phyloP scores from a whole-genome alignment of 2,797 vertebrate genomes.

The Paguma larvata region DNA sequence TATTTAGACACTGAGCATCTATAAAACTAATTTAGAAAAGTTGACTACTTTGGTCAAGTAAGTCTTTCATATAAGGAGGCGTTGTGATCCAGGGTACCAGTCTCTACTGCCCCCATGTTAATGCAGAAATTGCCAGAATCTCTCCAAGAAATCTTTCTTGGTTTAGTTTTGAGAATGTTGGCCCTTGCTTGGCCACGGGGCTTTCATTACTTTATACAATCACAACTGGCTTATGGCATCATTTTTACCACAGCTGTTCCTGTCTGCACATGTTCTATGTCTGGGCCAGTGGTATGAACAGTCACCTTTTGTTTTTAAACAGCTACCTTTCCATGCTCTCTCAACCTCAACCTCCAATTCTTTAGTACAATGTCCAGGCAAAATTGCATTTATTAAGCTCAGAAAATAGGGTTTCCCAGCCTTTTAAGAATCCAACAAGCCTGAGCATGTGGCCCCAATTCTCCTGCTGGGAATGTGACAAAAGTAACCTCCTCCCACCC shows the following conservation, averaged over 20 bases:
- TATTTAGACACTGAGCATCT: slow-evolving; percentile 30
- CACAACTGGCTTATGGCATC: not conserved
- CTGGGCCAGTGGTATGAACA: not conserved
- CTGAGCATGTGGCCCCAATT: not conserved
- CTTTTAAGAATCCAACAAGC: not conserved
- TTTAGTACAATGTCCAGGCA: not conserved
- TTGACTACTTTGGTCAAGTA: not conserved
- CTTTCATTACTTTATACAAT: not conserved
- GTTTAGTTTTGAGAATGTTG: not conserved
- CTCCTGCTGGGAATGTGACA: not conserved
- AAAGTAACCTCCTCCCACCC: not conserved
- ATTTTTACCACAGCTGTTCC: not conserved
- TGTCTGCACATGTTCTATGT: not conserved
- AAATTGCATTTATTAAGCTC: not conserved
- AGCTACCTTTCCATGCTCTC: not conserved
- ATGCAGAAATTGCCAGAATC: not conserved
- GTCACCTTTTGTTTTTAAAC: not conserved
- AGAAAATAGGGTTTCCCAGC: not conserved
- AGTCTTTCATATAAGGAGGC: not conserved
- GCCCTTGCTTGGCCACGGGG: not conserved
- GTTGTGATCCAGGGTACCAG: not conserved
- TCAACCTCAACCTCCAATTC: not conserved
- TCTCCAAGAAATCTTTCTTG: not conserved
- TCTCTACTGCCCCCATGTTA: not conserved
- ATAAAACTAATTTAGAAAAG: not conserved